Percentiles rank a stretch among this genome's conserved stretches.
phyloP scores from a whole-genome alignment of 2,113 vertebrate genomes.

The Acanthochromis polyacanthus region DNA sequence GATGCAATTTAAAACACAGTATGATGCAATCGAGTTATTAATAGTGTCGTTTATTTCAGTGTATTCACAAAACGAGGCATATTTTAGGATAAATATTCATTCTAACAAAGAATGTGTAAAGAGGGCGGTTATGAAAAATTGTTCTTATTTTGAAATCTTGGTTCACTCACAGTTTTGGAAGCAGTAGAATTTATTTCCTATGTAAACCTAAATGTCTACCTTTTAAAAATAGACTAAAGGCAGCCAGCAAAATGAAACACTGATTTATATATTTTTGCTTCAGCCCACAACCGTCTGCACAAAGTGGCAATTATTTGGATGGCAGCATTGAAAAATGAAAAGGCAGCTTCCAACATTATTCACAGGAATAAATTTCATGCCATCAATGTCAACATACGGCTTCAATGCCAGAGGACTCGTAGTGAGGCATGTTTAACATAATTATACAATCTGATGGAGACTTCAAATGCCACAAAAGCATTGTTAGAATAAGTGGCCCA shows the following conservation, averaged over 20 bases:
- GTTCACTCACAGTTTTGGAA: too few relatives aligned
- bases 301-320: not conserved
- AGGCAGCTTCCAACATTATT: not conserved
- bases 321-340: not conserved
- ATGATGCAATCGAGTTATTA: not conserved
- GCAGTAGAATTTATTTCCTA: too few relatives aligned
- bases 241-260: not conserved
- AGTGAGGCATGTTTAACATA: not conserved
- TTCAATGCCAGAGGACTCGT: not conserved
- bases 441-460: slow-evolving; percentile 1
- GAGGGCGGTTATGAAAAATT: not conserved
- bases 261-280: not conserved
- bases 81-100: not conserved
- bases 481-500: not conserved
- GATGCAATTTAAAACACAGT: too few relatives aligned
- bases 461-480: not conserved
- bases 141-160: not conserved
- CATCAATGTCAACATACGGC: not conserved
- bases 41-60: not conserved
- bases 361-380: not conserved
- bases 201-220: not conserved
- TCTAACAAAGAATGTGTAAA: not conserved
- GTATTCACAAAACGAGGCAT: not conserved
- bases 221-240: not conserved
- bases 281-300: not conserved